A percentile compares a stretch with the other conserved stretches of the same genome.
These are phyloP conservation scores for Idaea straminata DNA, from an alignment of 2,888 invertebrate genomes.

Conservation along the genomic window DNA sequence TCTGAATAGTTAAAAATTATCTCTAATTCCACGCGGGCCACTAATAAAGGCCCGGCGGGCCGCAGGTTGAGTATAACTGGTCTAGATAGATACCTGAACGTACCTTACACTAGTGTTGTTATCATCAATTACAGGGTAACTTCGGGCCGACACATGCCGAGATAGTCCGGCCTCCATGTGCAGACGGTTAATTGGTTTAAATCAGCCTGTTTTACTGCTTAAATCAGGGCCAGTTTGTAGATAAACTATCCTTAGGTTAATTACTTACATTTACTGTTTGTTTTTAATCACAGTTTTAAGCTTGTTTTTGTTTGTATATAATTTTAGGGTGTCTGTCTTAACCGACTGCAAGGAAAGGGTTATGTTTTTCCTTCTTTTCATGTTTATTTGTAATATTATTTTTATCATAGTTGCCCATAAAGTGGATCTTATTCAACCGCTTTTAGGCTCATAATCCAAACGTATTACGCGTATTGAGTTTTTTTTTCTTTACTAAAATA, in stretches of 20 bases:
- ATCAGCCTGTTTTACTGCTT: conserved; percentile 1
- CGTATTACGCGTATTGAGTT: too few species aligned
- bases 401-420: too few species aligned
- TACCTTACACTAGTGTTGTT: conserved; percentile 30
- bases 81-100: conserved; percentile 4
- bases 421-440: too few species aligned
- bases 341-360: too few species aligned
- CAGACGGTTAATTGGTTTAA: conserved; percentile 1
- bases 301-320: neutral
- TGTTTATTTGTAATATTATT: too few species aligned
- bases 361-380: too few species aligned
- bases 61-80: too few species aligned
- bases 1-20: too few species aligned
- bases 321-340: neutral
- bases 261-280: neutral
- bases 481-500: too few species aligned
- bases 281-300: neutral
- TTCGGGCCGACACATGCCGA: neutral
- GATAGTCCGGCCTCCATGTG: neutral
- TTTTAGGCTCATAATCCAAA: too few species aligned
- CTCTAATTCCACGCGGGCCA: too few species aligned
- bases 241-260: neutral
- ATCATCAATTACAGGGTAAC: conserved; percentile 46
- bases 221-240: neutral
- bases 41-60: too few species aligned